phyloP scores from a whole-genome alignment of 2,888 invertebrate species.

The Oxycera nigricornis region DNA sequence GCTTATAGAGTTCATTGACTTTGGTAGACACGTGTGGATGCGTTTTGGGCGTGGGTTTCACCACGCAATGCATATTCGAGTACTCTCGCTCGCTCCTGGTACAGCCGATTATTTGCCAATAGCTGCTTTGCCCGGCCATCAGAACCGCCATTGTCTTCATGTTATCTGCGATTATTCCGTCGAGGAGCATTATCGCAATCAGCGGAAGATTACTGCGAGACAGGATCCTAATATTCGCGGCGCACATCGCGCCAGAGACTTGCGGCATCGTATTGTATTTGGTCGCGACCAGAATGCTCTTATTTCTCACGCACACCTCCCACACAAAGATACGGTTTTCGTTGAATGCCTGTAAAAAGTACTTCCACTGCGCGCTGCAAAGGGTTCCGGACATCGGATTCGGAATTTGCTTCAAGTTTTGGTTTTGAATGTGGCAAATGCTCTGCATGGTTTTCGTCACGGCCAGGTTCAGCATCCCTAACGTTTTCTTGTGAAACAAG shows the following conservation, averaged over 20 bases:
- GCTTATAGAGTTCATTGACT: conserved; percentile 57
- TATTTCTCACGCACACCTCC: conserved; percentile 53
- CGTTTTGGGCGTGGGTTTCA: conserved; percentile 57
- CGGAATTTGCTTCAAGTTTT: conserved; percentile 57
- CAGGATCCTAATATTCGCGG: conserved; percentile 56
- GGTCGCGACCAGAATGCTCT: conserved; percentile 56
- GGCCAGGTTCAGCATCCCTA: conserved; percentile 41
- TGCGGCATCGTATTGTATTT: conserved; percentile 57
- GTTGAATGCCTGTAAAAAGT: conserved; percentile 57
- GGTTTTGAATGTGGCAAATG: conserved; percentile 53
- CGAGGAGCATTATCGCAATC: conserved; percentile 55
- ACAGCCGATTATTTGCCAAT: conserved; percentile 52
- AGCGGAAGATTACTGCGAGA: conserved; percentile 51
- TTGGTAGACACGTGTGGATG: conserved; percentile 60
- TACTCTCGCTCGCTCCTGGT: conserved; percentile 54
- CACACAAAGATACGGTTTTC: conserved; percentile 56
- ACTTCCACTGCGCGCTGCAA: conserved; percentile 43
- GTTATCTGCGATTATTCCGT: conserved; percentile 44
- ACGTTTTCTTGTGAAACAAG: conserved; percentile 10
- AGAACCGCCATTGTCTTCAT: conserved; percentile 56
- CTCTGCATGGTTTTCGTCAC: conserved; percentile 46
- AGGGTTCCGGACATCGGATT: conserved; percentile 49
- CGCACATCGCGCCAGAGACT: conserved; percentile 55
- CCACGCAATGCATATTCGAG: conserved; percentile 54
- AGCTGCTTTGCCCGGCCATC: conserved; percentile 44